phyloP scores from a whole-genome alignment of 2,888 invertebrate species.

The Leptinotarsa peninsularis region DNA sequence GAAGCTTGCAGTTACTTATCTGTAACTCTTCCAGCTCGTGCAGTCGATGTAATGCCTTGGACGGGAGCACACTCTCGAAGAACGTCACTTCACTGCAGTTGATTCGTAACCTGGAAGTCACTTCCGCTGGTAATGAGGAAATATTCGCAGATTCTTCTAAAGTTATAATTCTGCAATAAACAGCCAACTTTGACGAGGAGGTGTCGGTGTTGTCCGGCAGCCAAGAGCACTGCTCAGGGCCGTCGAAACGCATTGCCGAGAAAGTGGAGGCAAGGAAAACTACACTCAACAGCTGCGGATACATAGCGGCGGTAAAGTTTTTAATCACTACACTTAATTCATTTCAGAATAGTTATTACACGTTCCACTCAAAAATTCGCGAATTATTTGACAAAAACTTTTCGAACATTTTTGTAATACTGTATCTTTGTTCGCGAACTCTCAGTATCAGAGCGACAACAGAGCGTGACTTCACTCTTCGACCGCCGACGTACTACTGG shows the following conservation, averaged over 20 bases:
- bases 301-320: conserved; percentile 66
- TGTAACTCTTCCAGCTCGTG: conserved; percentile 80
- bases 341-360: conserved; percentile 42
- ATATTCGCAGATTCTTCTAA: conserved; percentile 78
- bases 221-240: conserved; percentile 67
- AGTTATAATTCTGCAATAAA: conserved; percentile 78
- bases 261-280: conserved; percentile 56
- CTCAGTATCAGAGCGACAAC: conserved; percentile 15
- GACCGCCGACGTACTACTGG: conserved; percentile 50
- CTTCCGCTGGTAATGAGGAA: conserved; percentile 76
- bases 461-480: conserved; percentile 44
- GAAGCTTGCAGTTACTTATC: conserved; percentile 83
- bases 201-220: conserved; percentile 67
- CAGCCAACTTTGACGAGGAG: conserved; percentile 67
- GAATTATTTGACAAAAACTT: conserved; percentile 8
- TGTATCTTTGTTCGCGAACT: conserved; percentile 15
- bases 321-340: conserved; percentile 50
- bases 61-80: conserved; percentile 81
- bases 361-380: conserved; percentile 23
- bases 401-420: conserved; percentile 30
- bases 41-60: conserved; percentile 75
- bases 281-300: conserved; percentile 65
- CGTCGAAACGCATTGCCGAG: conserved; percentile 61
- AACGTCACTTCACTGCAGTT: conserved; percentile 83
- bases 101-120: conserved; percentile 78